A percentile compares a stretch with the other conserved stretches of the same genome.
These are phyloP conservation scores for Bombus cullumanus DNA, from an alignment of 1,140 invertebrate species.

Conservation along the genomic window DNA sequence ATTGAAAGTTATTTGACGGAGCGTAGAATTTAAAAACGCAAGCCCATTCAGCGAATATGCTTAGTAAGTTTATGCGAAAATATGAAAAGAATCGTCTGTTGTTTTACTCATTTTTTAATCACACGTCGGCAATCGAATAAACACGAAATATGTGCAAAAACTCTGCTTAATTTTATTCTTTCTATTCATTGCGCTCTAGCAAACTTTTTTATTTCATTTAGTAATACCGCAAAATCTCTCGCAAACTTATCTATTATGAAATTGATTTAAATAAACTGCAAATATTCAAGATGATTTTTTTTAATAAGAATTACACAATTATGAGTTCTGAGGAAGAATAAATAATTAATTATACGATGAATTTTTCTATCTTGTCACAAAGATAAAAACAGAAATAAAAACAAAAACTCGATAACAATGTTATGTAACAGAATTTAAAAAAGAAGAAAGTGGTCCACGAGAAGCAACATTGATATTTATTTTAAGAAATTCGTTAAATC, in stretches of 20 bases:
- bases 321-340: neutral
- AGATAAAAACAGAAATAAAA: no score
- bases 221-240: neutral
- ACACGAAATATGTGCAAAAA: neutral
- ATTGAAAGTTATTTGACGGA: conserved; percentile 4
- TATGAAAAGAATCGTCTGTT: neutral
- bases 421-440: neutral
- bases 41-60: neutral
- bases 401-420: neutral
- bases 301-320: neutral
- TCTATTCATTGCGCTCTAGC: neutral
- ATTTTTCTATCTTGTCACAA: neutral
- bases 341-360: neutral
- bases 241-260: neutral
- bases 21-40: neutral
- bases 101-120: neutral
- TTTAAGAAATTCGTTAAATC: neutral
- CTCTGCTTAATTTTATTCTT: neutral
- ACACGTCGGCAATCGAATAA: neutral
- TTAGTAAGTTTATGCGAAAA: neutral
- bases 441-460: neutral
- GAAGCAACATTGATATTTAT: neutral
- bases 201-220: neutral
- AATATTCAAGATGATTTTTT: neutral
- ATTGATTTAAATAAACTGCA: neutral